Evolutionary conservation across 2,113 vertebrate genomes (phyloP), one percentile per base, ranked within the genome.

Genomic region (Uria aalge): DNA sequence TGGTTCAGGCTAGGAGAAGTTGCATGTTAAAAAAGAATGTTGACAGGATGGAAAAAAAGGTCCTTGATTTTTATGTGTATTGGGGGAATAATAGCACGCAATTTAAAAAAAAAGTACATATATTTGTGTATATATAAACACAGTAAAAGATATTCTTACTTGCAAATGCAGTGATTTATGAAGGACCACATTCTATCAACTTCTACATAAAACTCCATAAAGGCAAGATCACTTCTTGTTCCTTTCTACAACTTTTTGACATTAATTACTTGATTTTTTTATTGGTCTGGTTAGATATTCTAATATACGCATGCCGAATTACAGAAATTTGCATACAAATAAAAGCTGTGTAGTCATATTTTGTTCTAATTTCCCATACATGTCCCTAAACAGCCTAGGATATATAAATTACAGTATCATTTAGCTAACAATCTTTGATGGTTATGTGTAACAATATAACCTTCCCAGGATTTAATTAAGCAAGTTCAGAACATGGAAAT

Each of bases 401-500:
- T 90, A 68, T 85, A 95, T 82, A 80, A 95, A 97, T 94, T 95
- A 85, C 43, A 79, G 48, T 18, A 79, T 67, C 69, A 93, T 96
- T 96, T 94, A 75, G 80, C 45, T 94, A 95, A 91, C 69, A 73
- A 56, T 76, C 80, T 57, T 73, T 82, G 93, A 95, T 93, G 57
- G 53, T 53, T 92, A 48, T 3, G 19, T 82, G 53, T 30, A 93
- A 91, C 75, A 71, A 85, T 40, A 88, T 52, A 96, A 92, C 74
- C 62, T 93, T 86, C 41, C n/a, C n/a, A 59, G 88, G 63, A 93
- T 93, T 96, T 94, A 96, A 93, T 96, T 96, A 96, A 85, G 66
- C 90, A 88, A 83, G 45, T 92, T 85, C 82, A 77, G 77, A 88
- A 92, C 85, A 89, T 11, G 59, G 55, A 94, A 96, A 93, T 96